phyloP scores from a whole-genome alignment of 2,888 invertebrate species.

The Xiphydria camelus region DNA sequence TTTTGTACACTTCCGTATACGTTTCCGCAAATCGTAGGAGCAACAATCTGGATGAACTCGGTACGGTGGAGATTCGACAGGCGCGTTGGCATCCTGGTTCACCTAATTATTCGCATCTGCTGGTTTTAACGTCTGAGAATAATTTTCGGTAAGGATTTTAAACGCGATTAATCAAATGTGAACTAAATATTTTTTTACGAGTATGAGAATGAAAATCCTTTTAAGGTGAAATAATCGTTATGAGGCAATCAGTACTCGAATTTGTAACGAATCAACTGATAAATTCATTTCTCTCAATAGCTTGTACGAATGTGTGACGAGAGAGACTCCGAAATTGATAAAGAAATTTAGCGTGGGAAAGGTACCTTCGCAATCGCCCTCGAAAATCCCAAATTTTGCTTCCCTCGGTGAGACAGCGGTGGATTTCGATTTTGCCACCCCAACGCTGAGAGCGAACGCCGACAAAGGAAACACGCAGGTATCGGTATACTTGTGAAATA shows the following conservation, averaged over 20 bases:
- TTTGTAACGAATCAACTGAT: too few relatives aligned
- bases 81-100: conserved; percentile 89
- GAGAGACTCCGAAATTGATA: conserved; percentile 52
- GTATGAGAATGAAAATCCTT: too few relatives aligned
- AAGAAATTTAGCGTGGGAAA: conserved; percentile 63
- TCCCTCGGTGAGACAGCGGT: conserved; percentile 84
- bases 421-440: conserved; percentile 81
- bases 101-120: conserved; percentile 71
- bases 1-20: conserved; percentile 7
- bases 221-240: too few relatives aligned
- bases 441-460: too few relatives aligned
- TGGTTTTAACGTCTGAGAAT: conserved; percentile 84
- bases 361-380: conserved; percentile 43
- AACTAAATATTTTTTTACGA: too few relatives aligned
- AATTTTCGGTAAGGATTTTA: conserved; percentile 75
- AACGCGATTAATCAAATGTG: too few relatives aligned
- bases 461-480: too few relatives aligned
- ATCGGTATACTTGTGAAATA: background rate
- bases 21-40: conserved; percentile 63
- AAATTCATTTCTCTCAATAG: conserved; percentile 30
- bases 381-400: conserved; percentile 56
- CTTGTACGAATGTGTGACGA: conserved; percentile 54
- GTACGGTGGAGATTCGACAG: conserved; percentile 72
- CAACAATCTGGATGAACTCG: conserved; percentile 68
- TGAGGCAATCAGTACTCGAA: too few relatives aligned